These are phyloP conservation scores for Pipra filicauda DNA, from an alignment of 2,113 vertebrate genomes.

Conservation along the genomic window DNA sequence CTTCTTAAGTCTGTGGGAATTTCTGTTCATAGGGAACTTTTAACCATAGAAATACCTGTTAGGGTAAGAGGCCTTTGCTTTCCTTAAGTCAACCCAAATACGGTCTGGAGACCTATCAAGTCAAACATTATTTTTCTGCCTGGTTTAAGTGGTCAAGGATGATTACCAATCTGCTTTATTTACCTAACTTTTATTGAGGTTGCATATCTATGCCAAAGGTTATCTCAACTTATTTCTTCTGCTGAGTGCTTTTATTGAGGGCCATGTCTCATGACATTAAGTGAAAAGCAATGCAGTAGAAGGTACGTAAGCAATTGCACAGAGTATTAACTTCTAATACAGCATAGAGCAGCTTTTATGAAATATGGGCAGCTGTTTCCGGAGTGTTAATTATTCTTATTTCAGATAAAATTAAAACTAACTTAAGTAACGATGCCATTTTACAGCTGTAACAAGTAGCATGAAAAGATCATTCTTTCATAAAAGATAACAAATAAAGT, in stretches of 20 bases:
- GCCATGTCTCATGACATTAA: not conserved
- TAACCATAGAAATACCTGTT: not conserved
- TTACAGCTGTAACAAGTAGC: not conserved
- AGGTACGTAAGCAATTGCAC: not conserved
- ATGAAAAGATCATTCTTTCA: not conserved
- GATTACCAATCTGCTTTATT: conserved; percentile 32
- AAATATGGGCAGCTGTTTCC: not conserved
- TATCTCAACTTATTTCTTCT: conserved; percentile 33
- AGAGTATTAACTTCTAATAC: conserved; percentile 16
- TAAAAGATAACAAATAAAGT: not conserved
- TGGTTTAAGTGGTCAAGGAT: conserved; percentile 2
- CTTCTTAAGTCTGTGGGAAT: not conserved
- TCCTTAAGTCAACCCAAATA: not conserved
- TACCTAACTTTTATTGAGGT: conserved; percentile 31
- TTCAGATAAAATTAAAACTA: not conserved
- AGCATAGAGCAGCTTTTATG: not conserved
- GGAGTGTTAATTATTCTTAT: not conserved
- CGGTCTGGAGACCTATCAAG: not conserved
- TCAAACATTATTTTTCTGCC: conserved; percentile 17
- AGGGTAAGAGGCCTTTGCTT: not conserved
- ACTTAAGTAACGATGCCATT: not conserved
- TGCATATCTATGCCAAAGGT: conserved; percentile 2
- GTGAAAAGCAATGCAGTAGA: conserved; percentile 18
- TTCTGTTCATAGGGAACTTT: not conserved
- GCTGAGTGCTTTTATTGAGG: not conserved